Evolutionary conservation across 2,888 invertebrate genomes (phyloP).

Genomic region (Sphaerophoria rueppellii): DNA sequence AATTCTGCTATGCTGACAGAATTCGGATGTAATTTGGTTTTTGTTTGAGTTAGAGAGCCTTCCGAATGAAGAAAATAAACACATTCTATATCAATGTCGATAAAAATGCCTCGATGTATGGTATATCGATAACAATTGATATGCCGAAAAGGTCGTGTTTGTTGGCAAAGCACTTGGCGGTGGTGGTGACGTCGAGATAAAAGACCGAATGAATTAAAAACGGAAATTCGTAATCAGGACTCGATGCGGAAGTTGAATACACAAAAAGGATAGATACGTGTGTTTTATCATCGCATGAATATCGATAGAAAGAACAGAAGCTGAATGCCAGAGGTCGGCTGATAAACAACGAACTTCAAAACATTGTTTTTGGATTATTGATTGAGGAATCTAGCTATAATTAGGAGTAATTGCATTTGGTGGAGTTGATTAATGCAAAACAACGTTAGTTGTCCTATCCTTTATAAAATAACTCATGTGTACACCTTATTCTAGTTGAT

Average conservation of each 20-base stretch:
- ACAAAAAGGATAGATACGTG: slow-evolving; percentile 13
- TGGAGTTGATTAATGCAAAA: slow-evolving; percentile 46
- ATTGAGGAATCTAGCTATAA: slow-evolving; percentile 12
- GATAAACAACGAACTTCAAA: background rate
- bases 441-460: slow-evolving; percentile 18
- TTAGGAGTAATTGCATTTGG: slow-evolving; percentile 41
- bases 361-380: too few relatives aligned
- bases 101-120: background rate
- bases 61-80: slow-evolving; percentile 10
- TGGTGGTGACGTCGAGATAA: too few relatives aligned
- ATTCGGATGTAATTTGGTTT: slow-evolving; percentile 38
- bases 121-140: slow-evolving; percentile 52
- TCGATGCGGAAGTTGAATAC: slow-evolving; percentile 22
- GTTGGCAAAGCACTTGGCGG: background rate
- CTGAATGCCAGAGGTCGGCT: background rate
- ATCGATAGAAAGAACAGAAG: background rate
- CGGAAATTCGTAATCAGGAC: slow-evolving; percentile 55
- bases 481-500: slow-evolving; percentile 26
- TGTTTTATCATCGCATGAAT: background rate
- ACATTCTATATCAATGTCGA: background rate
- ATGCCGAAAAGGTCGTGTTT: slow-evolving; percentile 38
- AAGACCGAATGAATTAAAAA: slow-evolving; percentile 42
- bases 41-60: slow-evolving; percentile 15
- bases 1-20: background rate
- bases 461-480: background rate